Evolutionary conservation across 2,113 vertebrate species (phyloP).

Genomic region (Mormoops blainvillei): DNA sequence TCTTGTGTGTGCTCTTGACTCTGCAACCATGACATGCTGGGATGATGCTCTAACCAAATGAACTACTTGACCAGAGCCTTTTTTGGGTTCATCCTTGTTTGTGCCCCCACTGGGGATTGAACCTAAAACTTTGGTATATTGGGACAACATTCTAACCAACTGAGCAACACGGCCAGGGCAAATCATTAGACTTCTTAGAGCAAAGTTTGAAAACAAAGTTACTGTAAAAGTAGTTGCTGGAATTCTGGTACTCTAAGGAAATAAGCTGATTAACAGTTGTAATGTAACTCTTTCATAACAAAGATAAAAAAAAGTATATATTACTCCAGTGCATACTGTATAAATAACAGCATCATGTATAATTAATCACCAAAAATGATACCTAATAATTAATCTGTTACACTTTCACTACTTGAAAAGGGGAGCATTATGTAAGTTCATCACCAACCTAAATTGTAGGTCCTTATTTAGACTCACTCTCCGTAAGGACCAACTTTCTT

Average conservation of each 20-base stretch:
- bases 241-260: neutral
- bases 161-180: too few relatives aligned
- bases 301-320: neutral
- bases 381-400: neutral
- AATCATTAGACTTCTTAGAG: neutral
- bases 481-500: neutral
- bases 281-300: neutral
- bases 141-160: too few relatives aligned
- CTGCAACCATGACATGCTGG: too few relatives aligned
- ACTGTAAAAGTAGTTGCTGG: neutral
- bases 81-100: too few relatives aligned
- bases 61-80: too few relatives aligned
- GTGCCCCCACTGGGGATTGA: too few relatives aligned
- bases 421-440: neutral
- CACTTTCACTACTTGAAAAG: neutral
- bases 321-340: neutral
- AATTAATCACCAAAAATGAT: constrained; percentile 4
- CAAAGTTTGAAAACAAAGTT: neutral
- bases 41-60: too few relatives aligned
- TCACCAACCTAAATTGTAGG: neutral
- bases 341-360: neutral
- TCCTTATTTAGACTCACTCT: neutral
- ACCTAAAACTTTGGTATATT: too few relatives aligned
- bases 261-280: neutral
- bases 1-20: too few relatives aligned